Base-by-base conservation (phyloP, 2,113 vertebrate genomes). In the Probosciger aterrimus region DNA sequence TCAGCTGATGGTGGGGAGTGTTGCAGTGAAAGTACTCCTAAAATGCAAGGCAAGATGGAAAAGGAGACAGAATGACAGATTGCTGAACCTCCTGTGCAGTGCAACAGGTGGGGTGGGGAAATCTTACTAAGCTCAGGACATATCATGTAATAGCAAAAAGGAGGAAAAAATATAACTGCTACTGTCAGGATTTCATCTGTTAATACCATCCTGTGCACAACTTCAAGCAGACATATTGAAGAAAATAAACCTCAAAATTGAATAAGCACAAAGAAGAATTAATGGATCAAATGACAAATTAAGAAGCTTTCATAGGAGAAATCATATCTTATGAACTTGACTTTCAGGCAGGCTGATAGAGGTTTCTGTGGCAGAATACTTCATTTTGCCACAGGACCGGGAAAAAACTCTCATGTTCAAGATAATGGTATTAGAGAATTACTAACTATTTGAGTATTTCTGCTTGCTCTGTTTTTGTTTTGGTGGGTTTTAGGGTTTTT, bases 401-500 rank as follows among this genome's bases (percentile, higher is more conserved):
- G 53, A 63, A 53, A 30, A 86, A 88, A 20, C 4, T 43, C 23
- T 30, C 4, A 14, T 30, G 4, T 63, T 81, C 31, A 50, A 86
- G 33, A 44, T 27, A 88, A 91, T 3, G 10, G 3, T 49, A 8
- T n/a, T 44, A 55, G 13, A 81, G 20, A 77, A 57, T 22, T 80
- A 11, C 5, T 22, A 70, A 11, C 2, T 9, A 17, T 6, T 50
- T 33, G 10, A 28, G 25, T 49, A 5, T 47, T 73, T 50, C 14
- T 2, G 2, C 28, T 93, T 67, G 27, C 18, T 19, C 18, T 75
- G 43, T 2, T 7, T 60, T 86, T 69, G 2, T 1, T 65, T 65
- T 27, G 6, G 1, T 35, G 27, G 11, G 0, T 11, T 31, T 33
- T 23, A 4, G 2, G 22, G 15, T 14, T 19, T 33, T 18, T n/a